Evolutionary conservation across 2,888 invertebrate genomes (phyloP).

Genomic region (Celastrina argiolus): DNA sequence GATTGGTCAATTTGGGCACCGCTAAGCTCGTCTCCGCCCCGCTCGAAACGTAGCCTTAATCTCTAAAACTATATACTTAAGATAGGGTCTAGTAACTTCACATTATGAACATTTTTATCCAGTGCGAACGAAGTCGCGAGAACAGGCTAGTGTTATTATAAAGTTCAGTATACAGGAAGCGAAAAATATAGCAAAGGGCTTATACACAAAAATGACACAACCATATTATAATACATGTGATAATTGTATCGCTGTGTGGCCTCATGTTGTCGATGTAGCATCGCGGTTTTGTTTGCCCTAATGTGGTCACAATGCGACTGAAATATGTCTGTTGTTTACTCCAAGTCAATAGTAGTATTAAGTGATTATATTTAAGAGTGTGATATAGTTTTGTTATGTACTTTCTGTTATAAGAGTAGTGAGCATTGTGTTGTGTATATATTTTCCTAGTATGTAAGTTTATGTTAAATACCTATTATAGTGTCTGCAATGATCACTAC

Average conservation of each 20-base stretch:
- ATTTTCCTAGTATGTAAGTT: slow-evolving; percentile 11
- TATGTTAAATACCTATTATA: slow-evolving; percentile 9
- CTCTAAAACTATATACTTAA: neutral
- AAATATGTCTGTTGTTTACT: neutral
- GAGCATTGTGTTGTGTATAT: slow-evolving; percentile 10
- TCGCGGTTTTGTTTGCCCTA: neutral
- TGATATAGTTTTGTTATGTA: slow-evolving; percentile 17
- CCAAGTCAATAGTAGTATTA: neutral
- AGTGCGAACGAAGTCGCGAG: neutral
- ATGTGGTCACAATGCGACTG: neutral
- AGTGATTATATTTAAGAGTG: slow-evolving; percentile 16
- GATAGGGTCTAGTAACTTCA: neutral
- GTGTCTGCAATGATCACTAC: neutral
- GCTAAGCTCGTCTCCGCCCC: too few species aligned
- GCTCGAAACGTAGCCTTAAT: too few species aligned
- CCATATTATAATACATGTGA: neutral
- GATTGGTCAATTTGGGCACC: too few species aligned
- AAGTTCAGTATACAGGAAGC: neutral
- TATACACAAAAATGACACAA: neutral
- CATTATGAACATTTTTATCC: neutral
- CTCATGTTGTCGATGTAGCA: neutral
- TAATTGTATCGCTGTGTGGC: neutral
- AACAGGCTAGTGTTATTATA: neutral
- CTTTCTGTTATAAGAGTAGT: slow-evolving; percentile 10
- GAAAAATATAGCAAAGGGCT: neutral